Conservation (phyloP, 2,888 invertebrate genomes). For the Heteropelma amictum region DNA sequence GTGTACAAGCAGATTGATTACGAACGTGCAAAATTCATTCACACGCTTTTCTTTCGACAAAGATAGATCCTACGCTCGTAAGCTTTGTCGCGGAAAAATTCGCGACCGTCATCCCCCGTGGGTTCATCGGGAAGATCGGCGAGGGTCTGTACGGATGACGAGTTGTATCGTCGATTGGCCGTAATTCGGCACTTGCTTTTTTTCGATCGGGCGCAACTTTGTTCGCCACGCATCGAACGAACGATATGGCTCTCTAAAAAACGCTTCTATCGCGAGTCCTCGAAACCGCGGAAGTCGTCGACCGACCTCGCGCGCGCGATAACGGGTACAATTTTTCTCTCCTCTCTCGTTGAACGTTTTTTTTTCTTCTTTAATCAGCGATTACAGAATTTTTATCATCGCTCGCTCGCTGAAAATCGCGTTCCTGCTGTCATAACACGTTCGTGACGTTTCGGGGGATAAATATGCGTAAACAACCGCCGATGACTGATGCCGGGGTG, state of each 20-base stretch:
- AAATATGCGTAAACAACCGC: conserved; percentile 13
- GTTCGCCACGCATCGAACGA: not conserved
- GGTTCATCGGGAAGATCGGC: no score
- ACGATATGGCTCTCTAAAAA: conserved; percentile 35
- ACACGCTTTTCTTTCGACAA: no score
- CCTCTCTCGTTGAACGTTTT: conserved; percentile 9
- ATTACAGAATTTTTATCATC: conserved; percentile 44
- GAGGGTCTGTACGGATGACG: no score
- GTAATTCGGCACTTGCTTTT: not conserved
- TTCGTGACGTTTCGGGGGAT: conserved; percentile 26
- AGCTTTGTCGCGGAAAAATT: no score
- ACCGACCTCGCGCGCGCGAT: conserved; percentile 48
- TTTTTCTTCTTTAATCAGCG: conserved; percentile 17
- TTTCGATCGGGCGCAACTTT: not conserved
- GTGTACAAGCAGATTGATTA: no score
- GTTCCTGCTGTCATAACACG: conserved; percentile 43
- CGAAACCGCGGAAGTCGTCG: conserved; percentile 44
- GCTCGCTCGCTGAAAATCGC: conserved; percentile 31
- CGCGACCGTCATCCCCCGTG: no score
- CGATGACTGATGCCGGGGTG: conserved; percentile 2
- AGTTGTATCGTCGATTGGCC: not conserved
- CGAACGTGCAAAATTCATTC: no score
- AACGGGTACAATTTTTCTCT: conserved; percentile 14
- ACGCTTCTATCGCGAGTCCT: conserved; percentile 24
- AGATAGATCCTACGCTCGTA: no score